A percentile compares a stretch with the other conserved stretches of the same genome.
Conservation (phyloP, 2,888 invertebrate genomes). For the Drosophila nr. fundita region DNA sequence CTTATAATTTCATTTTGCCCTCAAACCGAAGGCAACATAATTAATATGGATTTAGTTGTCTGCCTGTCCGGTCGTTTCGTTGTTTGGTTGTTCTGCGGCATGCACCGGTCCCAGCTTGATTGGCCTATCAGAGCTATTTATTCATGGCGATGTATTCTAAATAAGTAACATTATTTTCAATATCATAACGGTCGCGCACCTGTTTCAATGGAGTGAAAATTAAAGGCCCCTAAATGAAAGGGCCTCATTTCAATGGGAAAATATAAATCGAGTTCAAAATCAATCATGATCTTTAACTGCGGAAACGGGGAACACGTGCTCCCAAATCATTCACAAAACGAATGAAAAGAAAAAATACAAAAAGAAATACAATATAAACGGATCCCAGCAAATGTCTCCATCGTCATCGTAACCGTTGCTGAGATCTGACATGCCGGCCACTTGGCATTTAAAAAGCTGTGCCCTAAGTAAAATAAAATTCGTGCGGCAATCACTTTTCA, state of each 20-base stretch:
- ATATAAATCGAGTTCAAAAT: constrained; percentile 35
- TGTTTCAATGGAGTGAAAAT: constrained; percentile 57
- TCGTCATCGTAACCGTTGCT: constrained; percentile 36
- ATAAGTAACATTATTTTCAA: constrained; percentile 60
- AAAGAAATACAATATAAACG: constrained; percentile 7
- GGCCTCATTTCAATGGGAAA: constrained; percentile 36
- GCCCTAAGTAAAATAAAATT: constrained; percentile 52
- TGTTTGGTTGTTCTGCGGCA: constrained; percentile 30
- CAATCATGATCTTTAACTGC: constrained; percentile 45
- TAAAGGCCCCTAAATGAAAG: constrained; percentile 31
- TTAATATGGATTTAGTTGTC: constrained; percentile 71
- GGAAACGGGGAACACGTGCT: constrained; percentile 72
- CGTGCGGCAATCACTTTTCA: constrained; percentile 67
- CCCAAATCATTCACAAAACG: constrained; percentile 29
- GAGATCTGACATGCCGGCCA: constrained; percentile 48
- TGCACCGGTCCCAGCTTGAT: constrained; percentile 34
- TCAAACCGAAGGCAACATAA: constrained; percentile 54
- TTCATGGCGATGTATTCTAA: constrained; percentile 63
- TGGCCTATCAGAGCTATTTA: constrained; percentile 44
- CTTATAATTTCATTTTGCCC: constrained; percentile 70
- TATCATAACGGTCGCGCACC: constrained; percentile 67
- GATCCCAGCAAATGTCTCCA: constrained; percentile 26
- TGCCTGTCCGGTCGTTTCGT: constrained; percentile 9
- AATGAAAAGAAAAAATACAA: constrained; percentile 19
- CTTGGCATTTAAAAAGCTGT: constrained; percentile 41